phyloP scores from a whole-genome alignment of 2,113 vertebrate genomes.

The Ancistrus triradiatus region DNA sequence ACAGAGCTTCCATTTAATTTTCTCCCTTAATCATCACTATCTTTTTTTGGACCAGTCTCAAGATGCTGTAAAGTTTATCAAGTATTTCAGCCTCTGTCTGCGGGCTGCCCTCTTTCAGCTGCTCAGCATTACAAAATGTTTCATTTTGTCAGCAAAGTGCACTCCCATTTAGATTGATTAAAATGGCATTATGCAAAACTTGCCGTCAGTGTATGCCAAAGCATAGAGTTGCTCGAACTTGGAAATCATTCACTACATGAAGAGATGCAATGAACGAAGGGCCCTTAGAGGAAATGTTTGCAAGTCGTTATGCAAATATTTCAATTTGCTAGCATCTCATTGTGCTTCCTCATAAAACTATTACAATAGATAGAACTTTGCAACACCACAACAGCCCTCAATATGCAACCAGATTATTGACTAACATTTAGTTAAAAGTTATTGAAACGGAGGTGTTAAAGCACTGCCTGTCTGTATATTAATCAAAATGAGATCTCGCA shows the following conservation, averaged over 20 bases:
- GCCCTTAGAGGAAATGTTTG: not conserved
- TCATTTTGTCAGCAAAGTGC: conserved; percentile 40
- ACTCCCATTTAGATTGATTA: conserved; percentile 32
- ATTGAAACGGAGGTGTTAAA: not conserved
- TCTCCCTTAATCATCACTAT: conserved; percentile 22
- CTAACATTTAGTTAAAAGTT: not conserved
- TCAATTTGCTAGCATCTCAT: not conserved
- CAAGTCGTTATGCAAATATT: conserved; percentile 1
- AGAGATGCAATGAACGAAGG: conserved; percentile 11
- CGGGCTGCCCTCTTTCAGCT: conserved; percentile 33
- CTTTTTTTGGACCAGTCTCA: conserved; percentile 27
- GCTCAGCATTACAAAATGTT: conserved; percentile 1
- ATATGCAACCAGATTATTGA: not conserved
- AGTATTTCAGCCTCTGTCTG: conserved; percentile 31
- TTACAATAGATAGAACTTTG: conserved; percentile 11
- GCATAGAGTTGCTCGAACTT: conserved; percentile 24
- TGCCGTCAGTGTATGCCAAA: conserved; percentile 15
- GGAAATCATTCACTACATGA: conserved; percentile 3
- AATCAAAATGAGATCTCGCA: not conserved
- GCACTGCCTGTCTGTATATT: not conserved
- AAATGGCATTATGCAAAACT: conserved; percentile 36
- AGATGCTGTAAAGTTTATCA: conserved; percentile 30
- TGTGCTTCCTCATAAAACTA: not conserved
- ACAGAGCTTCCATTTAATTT: conserved; percentile 13
- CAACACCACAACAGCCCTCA: not conserved